phyloP scores from a whole-genome alignment of 35 echinoderm and acorn worm species.

The Apostichopus japonicus region DNA sequence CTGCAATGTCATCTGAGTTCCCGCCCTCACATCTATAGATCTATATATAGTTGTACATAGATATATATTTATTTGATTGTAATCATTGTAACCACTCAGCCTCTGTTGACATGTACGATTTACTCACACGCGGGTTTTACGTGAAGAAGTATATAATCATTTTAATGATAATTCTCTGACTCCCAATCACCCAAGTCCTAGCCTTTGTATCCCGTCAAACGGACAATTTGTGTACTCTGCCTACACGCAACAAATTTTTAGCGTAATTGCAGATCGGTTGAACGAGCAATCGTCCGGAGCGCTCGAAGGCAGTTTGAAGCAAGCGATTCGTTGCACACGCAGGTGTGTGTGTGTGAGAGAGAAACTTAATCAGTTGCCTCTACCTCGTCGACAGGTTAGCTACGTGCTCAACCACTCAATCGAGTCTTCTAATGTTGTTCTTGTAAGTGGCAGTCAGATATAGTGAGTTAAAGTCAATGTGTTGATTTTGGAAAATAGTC shows the following conservation, averaged over 20 bases:
- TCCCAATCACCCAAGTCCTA: slow-evolving; percentile 38
- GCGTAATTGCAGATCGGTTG: slow-evolving; percentile 53
- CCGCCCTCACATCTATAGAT: slow-evolving; percentile 17
- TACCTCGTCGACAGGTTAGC: slow-evolving; percentile 7
- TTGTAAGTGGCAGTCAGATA: not conserved
- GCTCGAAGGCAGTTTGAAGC: slow-evolving; percentile 13
- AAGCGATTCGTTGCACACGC: slow-evolving; percentile 27
- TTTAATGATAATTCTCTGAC: slow-evolving; percentile 49
- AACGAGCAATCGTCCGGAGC: slow-evolving; percentile 36
- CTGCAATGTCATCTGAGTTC: slow-evolving; percentile 14
- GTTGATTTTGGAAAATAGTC: not conserved
- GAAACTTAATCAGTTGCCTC: slow-evolving; percentile 33
- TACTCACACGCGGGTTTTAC: not conserved
- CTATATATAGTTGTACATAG: too few species aligned
- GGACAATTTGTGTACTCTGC: slow-evolving; percentile 60
- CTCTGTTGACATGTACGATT: not conserved
- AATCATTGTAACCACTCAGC: too few species aligned
- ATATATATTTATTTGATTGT: slow-evolving; percentile 25
- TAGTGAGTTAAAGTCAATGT: too few species aligned
- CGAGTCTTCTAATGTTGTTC: too few species aligned
- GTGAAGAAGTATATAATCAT: slow-evolving; percentile 14
- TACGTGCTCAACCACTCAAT: not conserved
- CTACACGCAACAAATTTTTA: slow-evolving; percentile 54
- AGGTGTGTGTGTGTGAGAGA: not conserved
- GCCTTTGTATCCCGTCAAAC: slow-evolving; percentile 14